phyloP scores from a whole-genome alignment of 2,888 invertebrate genomes.

The Metalampra italica region DNA sequence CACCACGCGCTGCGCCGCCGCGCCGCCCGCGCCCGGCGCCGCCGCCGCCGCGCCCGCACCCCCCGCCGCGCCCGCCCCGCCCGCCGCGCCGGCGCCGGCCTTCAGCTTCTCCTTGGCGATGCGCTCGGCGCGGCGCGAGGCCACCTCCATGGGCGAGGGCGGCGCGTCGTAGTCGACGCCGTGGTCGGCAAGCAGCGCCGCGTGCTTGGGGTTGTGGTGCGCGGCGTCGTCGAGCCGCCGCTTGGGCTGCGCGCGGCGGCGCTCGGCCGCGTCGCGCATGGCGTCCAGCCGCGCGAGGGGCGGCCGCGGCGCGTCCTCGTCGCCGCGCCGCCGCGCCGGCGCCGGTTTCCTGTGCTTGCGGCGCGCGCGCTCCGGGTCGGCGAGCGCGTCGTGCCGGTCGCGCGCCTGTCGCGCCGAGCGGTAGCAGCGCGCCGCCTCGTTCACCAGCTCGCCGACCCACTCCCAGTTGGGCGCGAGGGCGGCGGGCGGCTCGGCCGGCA shows the following conservation, averaged over 20 bases:
- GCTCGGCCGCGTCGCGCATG: slow-evolving; percentile 85
- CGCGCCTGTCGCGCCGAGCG: slow-evolving; percentile 95
- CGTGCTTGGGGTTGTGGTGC: slow-evolving; percentile 88
- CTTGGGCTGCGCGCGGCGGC: slow-evolving; percentile 86
- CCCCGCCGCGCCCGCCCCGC: slow-evolving; percentile 23
- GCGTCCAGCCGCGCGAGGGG: slow-evolving; percentile 82
- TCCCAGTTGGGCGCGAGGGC: slow-evolving; percentile 98
- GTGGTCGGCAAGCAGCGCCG: slow-evolving; percentile 88
- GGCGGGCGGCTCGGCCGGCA: slow-evolving; percentile 82
- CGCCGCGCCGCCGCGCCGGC: slow-evolving; percentile 85
- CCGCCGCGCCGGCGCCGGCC: slow-evolving; percentile 37
- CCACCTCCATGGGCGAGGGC: slow-evolving; percentile 89
- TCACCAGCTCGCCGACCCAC: slow-evolving; percentile 93
- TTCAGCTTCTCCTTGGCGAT: slow-evolving; percentile 90
- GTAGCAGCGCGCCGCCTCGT: slow-evolving; percentile 89
- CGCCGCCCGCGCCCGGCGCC: slow-evolving; percentile 42
- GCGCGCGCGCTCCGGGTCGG: slow-evolving; percentile 92
- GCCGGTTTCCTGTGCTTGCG: slow-evolving; percentile 88
- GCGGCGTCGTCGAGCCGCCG: slow-evolving; percentile 85
- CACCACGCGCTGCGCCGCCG: slow-evolving; percentile 18
- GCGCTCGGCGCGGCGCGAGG: slow-evolving; percentile 88
- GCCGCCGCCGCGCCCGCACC: slow-evolving; percentile 27
- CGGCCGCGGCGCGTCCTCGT: slow-evolving; percentile 57
- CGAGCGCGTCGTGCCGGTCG: slow-evolving; percentile 91
- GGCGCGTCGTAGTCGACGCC: slow-evolving; percentile 93